A percentile compares a stretch with the other conserved stretches of the same genome.
phyloP scores from a whole-genome alignment of 2,797 vertebrate species.

The Parauchenoglanis ngamensis region DNA sequence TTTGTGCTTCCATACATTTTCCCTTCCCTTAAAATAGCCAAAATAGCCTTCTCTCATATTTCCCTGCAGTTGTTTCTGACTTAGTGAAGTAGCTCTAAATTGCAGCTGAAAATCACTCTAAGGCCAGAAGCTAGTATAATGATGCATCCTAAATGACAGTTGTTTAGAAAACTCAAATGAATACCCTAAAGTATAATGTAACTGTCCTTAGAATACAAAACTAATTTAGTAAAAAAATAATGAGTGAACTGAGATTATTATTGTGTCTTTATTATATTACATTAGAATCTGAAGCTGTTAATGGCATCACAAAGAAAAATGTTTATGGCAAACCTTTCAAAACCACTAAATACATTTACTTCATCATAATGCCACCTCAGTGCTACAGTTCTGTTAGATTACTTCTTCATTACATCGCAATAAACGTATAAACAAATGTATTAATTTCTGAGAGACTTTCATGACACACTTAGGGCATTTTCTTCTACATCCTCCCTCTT shows the following conservation, averaged over 20 bases:
- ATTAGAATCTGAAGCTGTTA: not conserved
- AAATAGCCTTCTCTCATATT: slow-evolving; percentile 25
- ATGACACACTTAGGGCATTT: not conserved
- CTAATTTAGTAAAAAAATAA: not conserved
- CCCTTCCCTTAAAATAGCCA: not conserved
- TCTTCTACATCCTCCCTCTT: not conserved
- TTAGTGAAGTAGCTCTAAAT: slow-evolving; percentile 31
- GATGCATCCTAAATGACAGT: slow-evolving; percentile 44
- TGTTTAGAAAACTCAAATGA: slow-evolving; percentile 29
- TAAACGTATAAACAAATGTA: not conserved
- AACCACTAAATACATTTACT: too few relatives aligned
- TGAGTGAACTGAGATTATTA: not conserved
- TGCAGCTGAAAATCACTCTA: slow-evolving; percentile 30
- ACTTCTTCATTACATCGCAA: not conserved
- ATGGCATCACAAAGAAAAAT: not conserved
- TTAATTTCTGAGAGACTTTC: not conserved
- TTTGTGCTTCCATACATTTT: not conserved
- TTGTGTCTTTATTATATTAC: not conserved
- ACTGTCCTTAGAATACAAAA: not conserved
- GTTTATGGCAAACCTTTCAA: not conserved
- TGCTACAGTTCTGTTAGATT: not conserved
- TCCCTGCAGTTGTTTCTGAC: slow-evolving; percentile 26
- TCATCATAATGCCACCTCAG: not conserved
- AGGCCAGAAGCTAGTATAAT: slow-evolving; percentile 17
- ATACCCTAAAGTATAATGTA: not conserved